Percentiles rank a stretch among this genome's conserved stretches.
phyloP scores from a whole-genome alignment of 2,888 invertebrate genomes.

The Parnassius mnemosyne region DNA sequence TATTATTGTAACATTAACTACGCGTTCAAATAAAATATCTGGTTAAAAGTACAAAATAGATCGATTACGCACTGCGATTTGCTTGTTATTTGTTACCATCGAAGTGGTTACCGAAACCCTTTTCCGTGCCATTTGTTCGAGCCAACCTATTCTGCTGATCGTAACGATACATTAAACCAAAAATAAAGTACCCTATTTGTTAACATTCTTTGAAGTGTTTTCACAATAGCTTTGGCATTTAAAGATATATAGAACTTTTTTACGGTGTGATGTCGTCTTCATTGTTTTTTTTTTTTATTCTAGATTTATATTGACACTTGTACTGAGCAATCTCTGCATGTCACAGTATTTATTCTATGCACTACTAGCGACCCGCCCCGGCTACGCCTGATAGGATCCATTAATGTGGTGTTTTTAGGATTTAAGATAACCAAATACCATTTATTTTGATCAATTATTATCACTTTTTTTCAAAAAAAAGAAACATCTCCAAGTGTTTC shows the following conservation, averaged over 20 bases:
- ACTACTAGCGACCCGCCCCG: no score
- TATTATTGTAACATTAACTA: constrained; percentile 4
- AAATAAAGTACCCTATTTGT: constrained; percentile 70
- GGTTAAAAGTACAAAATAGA: constrained; percentile 35
- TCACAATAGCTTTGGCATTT: constrained; percentile 31
- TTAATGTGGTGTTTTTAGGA: no score
- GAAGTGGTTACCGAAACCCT: constrained; percentile 58
- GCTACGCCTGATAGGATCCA: no score
- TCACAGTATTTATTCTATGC: no score
- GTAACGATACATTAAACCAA: constrained; percentile 70
- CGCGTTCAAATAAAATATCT: constrained; percentile 17
- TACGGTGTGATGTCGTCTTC: no score
- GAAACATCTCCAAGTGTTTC: no score
- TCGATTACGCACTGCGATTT: constrained; percentile 53
- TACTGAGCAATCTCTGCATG: no score
- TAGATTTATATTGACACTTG: no score
- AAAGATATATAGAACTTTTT: constrained; percentile 16
- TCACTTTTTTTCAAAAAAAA: no score
- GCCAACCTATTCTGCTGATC: constrained; percentile 56
- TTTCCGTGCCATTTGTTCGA: constrained; percentile 71
- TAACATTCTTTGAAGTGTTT: constrained; percentile 38
- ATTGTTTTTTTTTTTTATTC: no score
- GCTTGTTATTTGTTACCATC: constrained; percentile 63
- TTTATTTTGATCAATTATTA: no score
- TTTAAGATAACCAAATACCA: no score